These are phyloP conservation scores for Galemys pyrenaicus DNA, from an alignment of 2,113 vertebrate species.

Conservation along the genomic window DNA sequence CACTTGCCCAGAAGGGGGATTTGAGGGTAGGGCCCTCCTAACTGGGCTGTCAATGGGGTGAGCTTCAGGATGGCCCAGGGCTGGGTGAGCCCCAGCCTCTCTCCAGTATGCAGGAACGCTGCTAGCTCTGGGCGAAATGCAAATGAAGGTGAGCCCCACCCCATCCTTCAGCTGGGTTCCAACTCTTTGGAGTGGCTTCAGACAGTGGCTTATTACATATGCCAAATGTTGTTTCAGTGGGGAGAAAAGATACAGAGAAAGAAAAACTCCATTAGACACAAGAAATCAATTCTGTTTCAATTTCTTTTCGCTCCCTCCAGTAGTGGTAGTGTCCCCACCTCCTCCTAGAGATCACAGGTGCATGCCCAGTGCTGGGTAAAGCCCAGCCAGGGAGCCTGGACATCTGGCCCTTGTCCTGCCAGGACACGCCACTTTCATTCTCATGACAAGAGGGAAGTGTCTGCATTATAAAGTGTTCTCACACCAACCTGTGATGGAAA, in stretches of 20 bases:
- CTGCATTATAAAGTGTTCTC: neutral
- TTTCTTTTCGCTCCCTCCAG: slow-evolving; percentile 55
- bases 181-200: slow-evolving; percentile 37
- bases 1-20: neutral
- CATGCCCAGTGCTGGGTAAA: neutral
- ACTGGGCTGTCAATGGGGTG: neutral
- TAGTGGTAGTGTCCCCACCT: neutral
- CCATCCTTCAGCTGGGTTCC: neutral
- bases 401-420: neutral
- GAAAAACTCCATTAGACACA: slow-evolving; percentile 67
- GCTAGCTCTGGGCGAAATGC: neutral
- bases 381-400: neutral
- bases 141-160: neutral
- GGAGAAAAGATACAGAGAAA: neutral
- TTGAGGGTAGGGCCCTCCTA: neutral
- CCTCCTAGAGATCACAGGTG: neutral
- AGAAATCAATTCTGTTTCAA: slow-evolving; percentile 68
- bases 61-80: neutral
- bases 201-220: slow-evolving; percentile 40
- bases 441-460: neutral
- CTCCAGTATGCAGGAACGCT: neutral
- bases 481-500: neutral
- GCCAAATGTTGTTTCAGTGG: slow-evolving; percentile 30
- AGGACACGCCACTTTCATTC: neutral
- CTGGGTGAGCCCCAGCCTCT: neutral